Evolutionary conservation across 1,140 invertebrate species (phyloP).

Genomic region (Drosophila gunungcola): DNA sequence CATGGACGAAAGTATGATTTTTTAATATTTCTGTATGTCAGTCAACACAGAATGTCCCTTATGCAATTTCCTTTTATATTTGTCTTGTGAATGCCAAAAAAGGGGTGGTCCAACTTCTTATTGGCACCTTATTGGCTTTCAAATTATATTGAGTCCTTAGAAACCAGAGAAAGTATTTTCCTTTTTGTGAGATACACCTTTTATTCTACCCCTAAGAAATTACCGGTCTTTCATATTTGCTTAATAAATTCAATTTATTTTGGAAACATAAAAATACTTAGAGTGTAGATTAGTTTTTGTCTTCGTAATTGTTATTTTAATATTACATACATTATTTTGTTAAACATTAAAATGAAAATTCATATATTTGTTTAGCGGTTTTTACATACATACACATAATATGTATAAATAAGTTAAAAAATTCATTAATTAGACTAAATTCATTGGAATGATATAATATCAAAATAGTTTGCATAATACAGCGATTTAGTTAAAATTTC

Average conservation of each 20-base stretch:
- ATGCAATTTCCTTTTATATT: constrained; percentile 17
- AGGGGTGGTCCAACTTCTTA: constrained; percentile 4
- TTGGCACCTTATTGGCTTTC: constrained; percentile 4
- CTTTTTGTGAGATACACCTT: too few species aligned
- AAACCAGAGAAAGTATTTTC: too few species aligned
- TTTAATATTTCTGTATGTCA: constrained; percentile 31
- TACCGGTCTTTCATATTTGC: constrained; percentile 27
- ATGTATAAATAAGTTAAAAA: constrained; percentile 83
- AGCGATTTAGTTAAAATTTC: constrained; percentile 76
- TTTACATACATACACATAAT: constrained; percentile 77
- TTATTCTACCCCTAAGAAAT: not conserved
- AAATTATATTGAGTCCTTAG: not conserved
- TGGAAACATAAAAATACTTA: constrained; percentile 82
- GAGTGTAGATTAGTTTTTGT: constrained; percentile 57
- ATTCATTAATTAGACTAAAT: constrained; percentile 83
- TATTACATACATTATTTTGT: constrained; percentile 53
- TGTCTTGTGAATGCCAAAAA: constrained; percentile 4
- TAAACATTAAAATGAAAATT: constrained; percentile 79
- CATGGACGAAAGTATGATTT: constrained; percentile 6
- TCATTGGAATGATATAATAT: constrained; percentile 84
- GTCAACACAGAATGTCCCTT: constrained; percentile 30
- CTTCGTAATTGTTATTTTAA: constrained; percentile 36
- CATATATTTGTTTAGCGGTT: constrained; percentile 60
- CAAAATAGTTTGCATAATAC: constrained; percentile 81
- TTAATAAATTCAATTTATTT: constrained; percentile 82